Conservation (phyloP, 2,888 invertebrate species). For the Rotaria macrura region DNA sequence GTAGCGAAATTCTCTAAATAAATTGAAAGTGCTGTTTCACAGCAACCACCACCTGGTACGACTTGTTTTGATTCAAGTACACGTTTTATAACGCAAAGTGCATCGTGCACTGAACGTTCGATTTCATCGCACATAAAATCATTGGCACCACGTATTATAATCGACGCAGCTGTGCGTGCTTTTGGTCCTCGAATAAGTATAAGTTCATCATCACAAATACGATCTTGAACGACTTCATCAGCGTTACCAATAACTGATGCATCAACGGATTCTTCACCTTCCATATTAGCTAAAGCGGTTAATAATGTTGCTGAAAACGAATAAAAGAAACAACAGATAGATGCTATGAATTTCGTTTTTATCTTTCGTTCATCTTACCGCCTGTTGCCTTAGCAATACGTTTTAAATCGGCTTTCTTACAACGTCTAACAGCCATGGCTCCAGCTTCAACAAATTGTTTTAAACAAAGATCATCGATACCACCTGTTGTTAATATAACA, state of each 20-base stretch:
- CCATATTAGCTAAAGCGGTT: conserved; percentile 90
- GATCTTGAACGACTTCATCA: conserved; percentile 66
- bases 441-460: conserved; percentile 96
- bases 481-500: conserved; percentile 81
- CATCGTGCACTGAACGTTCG: conserved; percentile 96
- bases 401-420: conserved; percentile 87
- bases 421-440: conserved; percentile 89
- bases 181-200: conserved; percentile 74
- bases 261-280: conserved; percentile 94
- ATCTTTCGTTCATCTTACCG: conserved; percentile 42
- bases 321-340: not conserved
- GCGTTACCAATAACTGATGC: conserved; percentile 81
- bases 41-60: conserved; percentile 90
- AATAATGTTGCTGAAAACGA: conserved; percentile 62
- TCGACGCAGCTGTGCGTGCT: conserved; percentile 80
- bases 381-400: conserved; percentile 97
- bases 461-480: conserved; percentile 93
- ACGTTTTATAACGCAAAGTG: conserved; percentile 86
- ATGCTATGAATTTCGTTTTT: not conserved
- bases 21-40: conserved; percentile 92
- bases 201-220: conserved; percentile 91
- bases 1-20: conserved; percentile 98
- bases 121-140: conserved; percentile 99
- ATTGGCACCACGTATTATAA: conserved; percentile 92
- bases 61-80: conserved; percentile 89